phyloP scores from a whole-genome alignment of 2,113 vertebrate genomes.

The Scatophagus argus region DNA sequence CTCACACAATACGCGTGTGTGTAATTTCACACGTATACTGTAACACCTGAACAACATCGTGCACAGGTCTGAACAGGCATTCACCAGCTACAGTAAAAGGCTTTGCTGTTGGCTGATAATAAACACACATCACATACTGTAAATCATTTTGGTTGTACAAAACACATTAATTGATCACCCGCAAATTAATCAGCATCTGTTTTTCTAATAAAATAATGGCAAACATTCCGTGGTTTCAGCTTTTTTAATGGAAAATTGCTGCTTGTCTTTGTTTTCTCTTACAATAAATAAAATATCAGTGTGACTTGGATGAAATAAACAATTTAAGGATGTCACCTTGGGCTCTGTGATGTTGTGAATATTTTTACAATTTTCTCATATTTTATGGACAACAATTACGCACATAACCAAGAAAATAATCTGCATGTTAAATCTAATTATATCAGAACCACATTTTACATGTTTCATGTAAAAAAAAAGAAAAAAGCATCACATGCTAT shows the following conservation, averaged over 20 bases:
- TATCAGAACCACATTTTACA: slow-evolving; percentile 2
- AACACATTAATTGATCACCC: neutral
- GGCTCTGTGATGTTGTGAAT: neutral
- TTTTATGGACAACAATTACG: neutral
- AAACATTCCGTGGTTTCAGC: neutral
- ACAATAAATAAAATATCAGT: neutral
- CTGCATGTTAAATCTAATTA: neutral
- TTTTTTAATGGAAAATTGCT: neutral
- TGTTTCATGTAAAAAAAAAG: neutral
- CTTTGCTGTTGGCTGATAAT: neutral
- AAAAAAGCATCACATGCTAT: neutral
- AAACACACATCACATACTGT: neutral
- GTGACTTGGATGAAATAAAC: neutral
- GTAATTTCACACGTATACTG: slow-evolving; percentile 21
- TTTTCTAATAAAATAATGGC: neutral
- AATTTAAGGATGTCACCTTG: neutral
- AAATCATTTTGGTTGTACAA: neutral
- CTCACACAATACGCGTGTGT: slow-evolving; percentile 14
- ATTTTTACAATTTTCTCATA: neutral
- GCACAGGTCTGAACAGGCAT: slow-evolving; percentile 11
- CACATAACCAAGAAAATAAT: neutral
- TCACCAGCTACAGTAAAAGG: slow-evolving; percentile 1
- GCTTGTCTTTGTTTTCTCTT: neutral
- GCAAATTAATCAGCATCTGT: neutral
- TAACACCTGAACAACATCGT: slow-evolving; percentile 25